Evolutionary conservation across 2,888 invertebrate genomes (phyloP).

Genomic region (Epicampocera succincta): DNA sequence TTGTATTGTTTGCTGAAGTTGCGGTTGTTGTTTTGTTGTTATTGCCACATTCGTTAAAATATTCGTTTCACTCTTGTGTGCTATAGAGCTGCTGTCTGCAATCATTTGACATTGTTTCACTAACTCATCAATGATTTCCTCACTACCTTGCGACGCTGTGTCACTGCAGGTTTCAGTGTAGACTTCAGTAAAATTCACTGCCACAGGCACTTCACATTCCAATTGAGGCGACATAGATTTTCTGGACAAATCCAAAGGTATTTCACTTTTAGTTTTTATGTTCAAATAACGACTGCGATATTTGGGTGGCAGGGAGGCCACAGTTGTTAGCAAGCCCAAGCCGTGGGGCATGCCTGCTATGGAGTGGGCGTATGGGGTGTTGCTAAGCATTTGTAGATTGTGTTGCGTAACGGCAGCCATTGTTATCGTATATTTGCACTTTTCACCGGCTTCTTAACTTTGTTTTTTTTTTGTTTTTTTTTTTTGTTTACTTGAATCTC

Average conservation of each 20-base stretch:
- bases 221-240: constrained; percentile 81
- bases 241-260: constrained; percentile 88
- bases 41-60: not conserved
- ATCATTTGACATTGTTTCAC: constrained; percentile 51
- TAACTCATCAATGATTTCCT: constrained; percentile 60
- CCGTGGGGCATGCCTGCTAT: constrained; percentile 77
- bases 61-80: not conserved
- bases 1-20: not conserved
- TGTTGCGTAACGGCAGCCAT: constrained; percentile 71
- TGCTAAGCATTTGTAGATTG: constrained; percentile 76
- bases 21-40: not conserved
- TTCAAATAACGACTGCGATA: constrained; percentile 81
- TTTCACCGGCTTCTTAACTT: constrained; percentile 47
- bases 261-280: constrained; percentile 80
- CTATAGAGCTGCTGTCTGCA: not conserved
- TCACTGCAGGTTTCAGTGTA: constrained; percentile 73
- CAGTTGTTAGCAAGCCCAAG: constrained; percentile 80
- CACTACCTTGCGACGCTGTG: constrained; percentile 59
- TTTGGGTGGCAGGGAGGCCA: constrained; percentile 81
- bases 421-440: constrained; percentile 53
- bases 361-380: constrained; percentile 68
- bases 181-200: constrained; percentile 76
- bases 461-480: constrained; percentile 62
- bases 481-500: constrained; percentile 53
- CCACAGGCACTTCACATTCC: constrained; percentile 75